Evolutionary conservation across 1,140 invertebrate species (phyloP).

Genomic region (Drosophila novamexicana): DNA sequence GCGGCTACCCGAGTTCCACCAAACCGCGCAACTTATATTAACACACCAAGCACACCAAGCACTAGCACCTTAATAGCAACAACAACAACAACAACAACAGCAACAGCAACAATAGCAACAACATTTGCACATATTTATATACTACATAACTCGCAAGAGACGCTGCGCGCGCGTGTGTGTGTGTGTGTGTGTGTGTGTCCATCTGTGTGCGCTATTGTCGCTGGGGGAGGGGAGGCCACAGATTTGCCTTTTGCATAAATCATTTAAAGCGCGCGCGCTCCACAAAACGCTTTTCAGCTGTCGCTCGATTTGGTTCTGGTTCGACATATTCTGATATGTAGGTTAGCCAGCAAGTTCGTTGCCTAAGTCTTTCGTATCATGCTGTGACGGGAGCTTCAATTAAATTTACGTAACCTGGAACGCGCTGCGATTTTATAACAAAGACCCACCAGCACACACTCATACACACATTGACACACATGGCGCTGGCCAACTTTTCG

Average conservation of each 20-base stretch:
- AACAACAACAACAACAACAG: conserved; percentile 58
- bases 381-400: conserved; percentile 19
- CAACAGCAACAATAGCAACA: conserved; percentile 48
- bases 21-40: conserved; percentile 66
- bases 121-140: conserved; percentile 62
- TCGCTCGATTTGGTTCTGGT: conserved; percentile 39
- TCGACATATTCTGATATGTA: conserved; percentile 34
- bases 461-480: conserved; percentile 18
- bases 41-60: conserved; percentile 38
- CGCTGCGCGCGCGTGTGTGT: conserved; percentile 23
- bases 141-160: conserved; percentile 56
- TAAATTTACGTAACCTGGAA: conserved; percentile 37
- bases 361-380: conserved; percentile 70
- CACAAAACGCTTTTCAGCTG: conserved; percentile 3
- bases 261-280: conserved; percentile 64
- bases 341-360: conserved; percentile 55
- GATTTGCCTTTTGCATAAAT: conserved; percentile 69
- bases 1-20: conserved; percentile 38
- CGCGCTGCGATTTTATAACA: conserved; percentile 1
- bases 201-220: conserved; percentile 14
- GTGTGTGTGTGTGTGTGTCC: conserved; percentile 23
- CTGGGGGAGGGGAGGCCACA: conserved; percentile 25
- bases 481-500: conserved; percentile 82
- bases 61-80: conserved; percentile 23
- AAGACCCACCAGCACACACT: background rate